phyloP scores from a whole-genome alignment of 1,140 invertebrate species.

The Sitophilus oryzae region DNA sequence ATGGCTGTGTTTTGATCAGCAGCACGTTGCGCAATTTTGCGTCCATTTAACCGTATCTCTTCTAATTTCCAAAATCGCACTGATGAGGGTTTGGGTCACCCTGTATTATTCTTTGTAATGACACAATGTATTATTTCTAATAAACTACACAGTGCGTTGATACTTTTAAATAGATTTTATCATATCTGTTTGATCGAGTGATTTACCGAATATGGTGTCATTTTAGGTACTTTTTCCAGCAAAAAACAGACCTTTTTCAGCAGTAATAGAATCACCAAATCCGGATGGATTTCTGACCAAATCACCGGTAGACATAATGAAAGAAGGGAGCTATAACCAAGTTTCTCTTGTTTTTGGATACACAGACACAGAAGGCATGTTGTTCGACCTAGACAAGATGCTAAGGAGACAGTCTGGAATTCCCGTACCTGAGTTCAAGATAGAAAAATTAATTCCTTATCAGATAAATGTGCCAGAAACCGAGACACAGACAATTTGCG shows the following conservation, averaged over 20 bases:
- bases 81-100: no score
- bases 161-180: no score
- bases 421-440: neutral
- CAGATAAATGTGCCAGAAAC: slow-evolving; percentile 2
- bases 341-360: slow-evolving; percentile 51
- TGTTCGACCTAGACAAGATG: slow-evolving; percentile 8
- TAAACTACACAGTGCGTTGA: no score
- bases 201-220: neutral
- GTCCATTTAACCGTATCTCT: no score
- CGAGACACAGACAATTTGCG: neutral
- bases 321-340: slow-evolving; percentile 38
- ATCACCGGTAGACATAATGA: slow-evolving; percentile 45
- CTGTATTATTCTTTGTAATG: no score
- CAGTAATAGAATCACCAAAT: slow-evolving; percentile 43
- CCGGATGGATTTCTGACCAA: slow-evolving; percentile 45
- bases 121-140: no score
- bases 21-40: no score
- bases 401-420: neutral
- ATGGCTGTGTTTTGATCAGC: no score
- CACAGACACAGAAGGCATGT: slow-evolving; percentile 34
- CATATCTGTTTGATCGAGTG: neutral
- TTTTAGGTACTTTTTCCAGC: slow-evolving; percentile 11
- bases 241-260: slow-evolving; percentile 41
- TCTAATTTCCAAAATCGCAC: no score
- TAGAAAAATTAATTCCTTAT: slow-evolving; percentile 5